These are phyloP conservation scores for Spongia lamella DNA, from an alignment of 37 sponge, comb jelly and placozoan species.

Conservation along the genomic window DNA sequence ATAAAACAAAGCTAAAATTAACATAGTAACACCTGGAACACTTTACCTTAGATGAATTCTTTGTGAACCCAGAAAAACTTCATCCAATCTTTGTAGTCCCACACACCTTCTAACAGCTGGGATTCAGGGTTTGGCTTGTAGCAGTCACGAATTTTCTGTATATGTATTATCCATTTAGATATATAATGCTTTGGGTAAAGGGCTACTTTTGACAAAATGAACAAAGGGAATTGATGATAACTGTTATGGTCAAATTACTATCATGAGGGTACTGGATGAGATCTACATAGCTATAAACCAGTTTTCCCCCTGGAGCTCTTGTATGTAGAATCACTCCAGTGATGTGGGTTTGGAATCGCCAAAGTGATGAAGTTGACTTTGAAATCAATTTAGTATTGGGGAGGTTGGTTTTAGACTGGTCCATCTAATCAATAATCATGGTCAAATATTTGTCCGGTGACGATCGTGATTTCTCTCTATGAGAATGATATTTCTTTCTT, in stretches of 20 bases:
- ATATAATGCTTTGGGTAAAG: background rate
- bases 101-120: background rate
- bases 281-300: slow-evolving; percentile 5
- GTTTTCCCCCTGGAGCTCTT: slow-evolving; percentile 4
- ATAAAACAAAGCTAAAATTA: no score
- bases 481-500: slow-evolving; percentile 20
- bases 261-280: slow-evolving; percentile 28
- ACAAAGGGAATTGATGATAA: background rate
- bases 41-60: background rate
- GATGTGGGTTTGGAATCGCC: background rate
- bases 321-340: slow-evolving; percentile 28
- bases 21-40: no score
- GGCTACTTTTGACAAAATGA: background rate
- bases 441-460: slow-evolving; percentile 19
- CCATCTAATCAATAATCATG: slow-evolving; percentile 33
- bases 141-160: slow-evolving; percentile 1
- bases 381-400: slow-evolving; percentile 12
- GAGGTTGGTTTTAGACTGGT: slow-evolving; percentile 31
- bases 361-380: background rate
- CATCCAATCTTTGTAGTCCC: slow-evolving; percentile 30
- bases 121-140: slow-evolving; percentile 22
- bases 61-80: slow-evolving; percentile 27
- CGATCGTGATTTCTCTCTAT: slow-evolving; percentile 13
- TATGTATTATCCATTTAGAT: slow-evolving; percentile 4
- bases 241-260: slow-evolving; percentile 20